Base-by-base conservation (phyloP, 2,888 invertebrate genomes). In the Aricia artaxerxes region DNA sequence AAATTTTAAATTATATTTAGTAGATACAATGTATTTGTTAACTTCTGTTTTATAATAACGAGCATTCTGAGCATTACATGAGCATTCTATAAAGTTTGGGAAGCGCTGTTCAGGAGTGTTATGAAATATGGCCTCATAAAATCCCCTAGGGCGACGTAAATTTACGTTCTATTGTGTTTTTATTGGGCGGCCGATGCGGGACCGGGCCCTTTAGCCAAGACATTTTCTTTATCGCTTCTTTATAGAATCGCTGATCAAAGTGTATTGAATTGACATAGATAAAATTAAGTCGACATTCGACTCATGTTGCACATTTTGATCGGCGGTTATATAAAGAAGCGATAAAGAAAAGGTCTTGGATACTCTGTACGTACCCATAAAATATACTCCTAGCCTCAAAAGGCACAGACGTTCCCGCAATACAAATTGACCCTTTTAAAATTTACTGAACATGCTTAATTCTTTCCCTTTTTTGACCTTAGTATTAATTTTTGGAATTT, bases 151-250 rank as follows among this genome's bases (percentile, higher is more conserved):
- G 81, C 82, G 82, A 81, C 82, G 84, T 86, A 86, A 84, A 86
- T 86, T 85, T 86, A 85, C 83, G 84, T 83, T 79, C 83, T 83
- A 84, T 83, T 85, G 84, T 57, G 76, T 75, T 75, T 76, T 53
- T 76, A 76, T 31, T 76, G 76, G 57, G 49, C 35, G 53, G 9
- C 35, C 16, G 35, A 53, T 13, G 9, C 35, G 49, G 49, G 49
- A 69, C 35, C 69, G 2, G 49, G 9, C 49, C 49, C 49, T 49
- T 49, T 11, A 49, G 49, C 49, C 9, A 49, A 49, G 0, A 11
- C 9, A 2, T 49, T 49, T 49, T 49, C 49, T 49, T 49, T 49
- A 9, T 49, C 49, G 9, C 49, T 49, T 49, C 2, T 44, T 9
- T 44, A 44, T 44, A 44, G 44, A 9, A 44, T 44, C 2, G 49